Evolutionary conservation across 2,113 vertebrate genomes (phyloP), one percentile per base, ranked within the genome.

Genomic region (Oreochromis aureus): DNA sequence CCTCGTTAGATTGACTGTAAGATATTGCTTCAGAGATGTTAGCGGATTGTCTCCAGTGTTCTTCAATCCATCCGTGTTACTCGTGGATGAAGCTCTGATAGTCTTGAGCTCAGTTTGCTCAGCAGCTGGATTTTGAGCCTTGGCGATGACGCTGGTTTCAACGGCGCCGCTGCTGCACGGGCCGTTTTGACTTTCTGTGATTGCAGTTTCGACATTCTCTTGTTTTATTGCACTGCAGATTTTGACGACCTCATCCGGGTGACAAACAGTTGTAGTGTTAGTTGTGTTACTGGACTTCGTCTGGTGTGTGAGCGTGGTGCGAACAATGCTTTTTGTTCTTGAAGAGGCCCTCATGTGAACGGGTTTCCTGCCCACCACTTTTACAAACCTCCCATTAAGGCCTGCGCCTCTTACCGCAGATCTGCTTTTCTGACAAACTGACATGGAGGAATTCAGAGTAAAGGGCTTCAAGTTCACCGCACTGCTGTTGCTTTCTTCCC

Each of bases 1-100:
- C 89, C 96, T 94, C 6, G 95, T 96, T 32, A 97, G 91, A 73
- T 90, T 94, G 46, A 97, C 96, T 13, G 90, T 96, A 32, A 97
- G 83, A 82, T 97, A 97, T 92, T 95, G 96, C 78, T 94, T 97
- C 86, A 96, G 91, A 13, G 94, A 91, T 79, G 89, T 56, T 8
- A 90, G 36, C 10, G 92, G 92, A 79, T 92, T 89, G 85, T 91
- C 93, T 27, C 8, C 73, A 8, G 81, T 48, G 44, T 80, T 89
- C 83, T 90, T 87, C 2, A 30, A 63, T 44, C 55, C 66, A 11
- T 73, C 56, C 2, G 58, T 63, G 53, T 83, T 18, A 46, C 30
- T 80, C 10, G 85, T 9, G 55, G 86, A 69, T 4, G 80, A n/a
- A 2, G 84, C 41, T 39, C n/a, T 36, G 71, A 63, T 59, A 12